Base-by-base conservation (phyloP, 1,140 invertebrate species). In the Hylyphantes graminicola region DNA sequence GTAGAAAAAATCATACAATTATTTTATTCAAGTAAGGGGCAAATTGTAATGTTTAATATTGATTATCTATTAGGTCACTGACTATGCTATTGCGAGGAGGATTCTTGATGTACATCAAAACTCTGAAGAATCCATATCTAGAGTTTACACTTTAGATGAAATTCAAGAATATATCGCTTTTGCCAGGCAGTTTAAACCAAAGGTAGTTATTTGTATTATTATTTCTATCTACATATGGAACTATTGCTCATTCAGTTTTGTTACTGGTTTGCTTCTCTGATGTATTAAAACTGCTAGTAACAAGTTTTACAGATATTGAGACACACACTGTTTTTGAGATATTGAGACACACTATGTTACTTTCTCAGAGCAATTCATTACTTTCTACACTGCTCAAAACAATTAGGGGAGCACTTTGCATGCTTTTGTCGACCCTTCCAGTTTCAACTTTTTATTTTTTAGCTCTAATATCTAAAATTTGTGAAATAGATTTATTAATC, bases 81-180 rank as follows among this genome's bases (percentile, higher is more conserved):
- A 99, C 90, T 98, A 97, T 89, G 96, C 96, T 0, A 99, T 99
- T 85, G 98, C 98, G 0, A 92, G 95, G 75, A 95, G 97, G 89
- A 99, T 99, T 86, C 94, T 99, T 0, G 96, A 98, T 89, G 90
- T 99, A 53, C 98, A 99, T 89, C 94, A 94, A 73, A 94, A 96
- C 87, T 93, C 94, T 74, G 92, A 93, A 81, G 93, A 94, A 84
- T 93, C 92, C 0, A 93, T 96, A 68, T 94, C 96, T 77, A 92
- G 93, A 59, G 91, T 94, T 7, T 99, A 99, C 86, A 93, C 93
- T 0, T 92, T 95, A 86, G 93, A 96, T 67, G 96, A 98, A 89
- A 94, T 99, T 75, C 90, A 96, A 48, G 92, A 96, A 87, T 99
- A 99, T 86, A 98, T 99, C 10, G 94, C 95, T 81, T 99, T 99